A percentile compares a stretch with the other conserved stretches of the same genome.
phyloP scores from a whole-genome alignment of 37 sponge, comb jelly and placozoan species.

The Beroe forskalii region DNA sequence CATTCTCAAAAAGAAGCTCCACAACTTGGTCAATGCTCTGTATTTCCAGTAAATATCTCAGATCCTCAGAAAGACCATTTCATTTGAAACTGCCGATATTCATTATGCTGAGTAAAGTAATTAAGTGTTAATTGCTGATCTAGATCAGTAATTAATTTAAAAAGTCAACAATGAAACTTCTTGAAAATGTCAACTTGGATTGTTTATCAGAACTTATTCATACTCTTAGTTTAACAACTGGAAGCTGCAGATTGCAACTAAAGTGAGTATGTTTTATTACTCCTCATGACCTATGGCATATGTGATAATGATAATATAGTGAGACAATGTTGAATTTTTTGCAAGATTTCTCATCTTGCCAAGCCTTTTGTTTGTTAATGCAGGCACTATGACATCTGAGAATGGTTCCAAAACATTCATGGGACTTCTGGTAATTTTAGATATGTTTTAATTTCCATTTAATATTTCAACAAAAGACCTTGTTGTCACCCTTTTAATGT shows the following conservation, averaged over 20 bases:
- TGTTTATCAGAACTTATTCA: constrained; percentile 70
- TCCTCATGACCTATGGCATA: neutral
- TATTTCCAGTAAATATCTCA: constrained; percentile 7
- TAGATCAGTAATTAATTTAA: constrained; percentile 5
- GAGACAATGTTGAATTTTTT: too few relatives aligned
- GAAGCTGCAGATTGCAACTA: constrained; percentile 52
- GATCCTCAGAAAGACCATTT: constrained; percentile 40
- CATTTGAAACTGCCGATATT: neutral
- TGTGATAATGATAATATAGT: neutral
- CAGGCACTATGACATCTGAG: neutral
- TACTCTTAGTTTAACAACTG: constrained; percentile 49
- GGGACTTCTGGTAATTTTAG: neutral
- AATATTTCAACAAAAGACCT: too few relatives aligned
- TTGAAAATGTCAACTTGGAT: constrained; percentile 84
- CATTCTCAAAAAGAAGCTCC: neutral
- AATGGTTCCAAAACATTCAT: neutral
- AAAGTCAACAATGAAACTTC: constrained; percentile 77
- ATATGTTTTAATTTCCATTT: neutral
- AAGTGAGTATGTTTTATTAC: constrained; percentile 7
- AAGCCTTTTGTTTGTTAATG: neutral
- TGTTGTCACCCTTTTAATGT: too few relatives aligned
- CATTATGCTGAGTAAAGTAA: neutral
- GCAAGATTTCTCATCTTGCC: neutral
- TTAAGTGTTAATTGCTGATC: constrained; percentile 29
- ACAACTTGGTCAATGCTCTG: constrained; percentile 7